Evolutionary conservation across 2,113 vertebrate genomes (phyloP), one percentile per base, ranked within the genome.

Genomic region (Gambusia affinis): DNA sequence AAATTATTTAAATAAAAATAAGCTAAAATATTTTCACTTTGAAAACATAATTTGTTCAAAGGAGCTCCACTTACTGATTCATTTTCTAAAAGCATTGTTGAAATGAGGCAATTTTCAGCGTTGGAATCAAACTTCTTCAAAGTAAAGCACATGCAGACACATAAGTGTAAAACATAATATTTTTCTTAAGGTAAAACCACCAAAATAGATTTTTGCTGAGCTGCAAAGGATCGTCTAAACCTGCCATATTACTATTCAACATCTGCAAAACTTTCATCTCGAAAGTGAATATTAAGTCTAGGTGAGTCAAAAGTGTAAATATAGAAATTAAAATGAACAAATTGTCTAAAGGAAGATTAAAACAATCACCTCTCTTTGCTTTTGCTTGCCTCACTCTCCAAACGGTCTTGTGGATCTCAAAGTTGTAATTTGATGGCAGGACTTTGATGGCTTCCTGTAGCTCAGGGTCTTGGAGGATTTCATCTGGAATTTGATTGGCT

Each of bases 371-470:
- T 91, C 95, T 96, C 80, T 79, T 97, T n/a, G 97, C 94, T 37
- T 77, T 91, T 19, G 95, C 96, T 90, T 98, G 96, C 54, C 92
- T 96, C 78, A 99, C 94, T 75, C 97, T 88, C 98, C 98, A 99
- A 70, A 99, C 60, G 8, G 98, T 99, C 94, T 99, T 99, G 76
- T 95, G 95, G 82, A 99, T 97, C 90, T 99, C 98, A 83, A 99
- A 99, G 95, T 99, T 99, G 95, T 99, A 99, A 93, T 99, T 99
- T 35, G 75, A 83, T 69, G 97, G 97, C 79, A 99, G 83, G 2
- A 91, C 93, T 68, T 81, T 87, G 12, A 92, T 91, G 0, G 97
- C 97, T 44, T 95, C 91, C 88, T 91, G 94, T 68, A 99, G 92
- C 75, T 96, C 94, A 0, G 72, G 31, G 61, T 96, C 94, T 4